Evolutionary conservation across 2,888 invertebrate species (phyloP), one percentile per base, ranked within the genome.

Genomic region (Ennomos quercinarius): DNA sequence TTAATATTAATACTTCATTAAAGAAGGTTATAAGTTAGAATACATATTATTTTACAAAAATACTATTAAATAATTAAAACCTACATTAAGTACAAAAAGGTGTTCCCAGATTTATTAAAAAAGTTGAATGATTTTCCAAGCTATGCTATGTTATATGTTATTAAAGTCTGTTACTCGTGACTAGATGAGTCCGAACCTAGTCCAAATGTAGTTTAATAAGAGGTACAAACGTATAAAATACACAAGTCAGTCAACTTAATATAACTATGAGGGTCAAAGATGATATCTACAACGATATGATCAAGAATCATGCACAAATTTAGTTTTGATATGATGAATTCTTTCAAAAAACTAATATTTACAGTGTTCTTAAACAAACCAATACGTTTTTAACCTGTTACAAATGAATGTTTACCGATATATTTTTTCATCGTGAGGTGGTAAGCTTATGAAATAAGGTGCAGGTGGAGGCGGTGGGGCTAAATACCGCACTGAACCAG

Each of bases 361-460:
- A 82, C 82, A 81, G 51, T 39, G 57, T 65, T 53, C 57, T 69
- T 34, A 69, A 56, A 58, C 51, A 47, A 55, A 44, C 59, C 43
- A 47, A 27, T 49, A 27, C 41, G 10, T 39, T 17, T 27, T 47
- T n/a, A n/a, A 51, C 34, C 10, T 36, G 10, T 39, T 42, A 35
- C 36, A 59, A 39, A 37, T 46, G 44, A 47, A 54, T 43, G 12
- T 58, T 48, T 94, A 94, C 87, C 94, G 94, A 86, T 95, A 94
- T 71, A 94, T 94, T 87, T 95, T 95, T 74, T 95, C 95, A 60
- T 95, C 95, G 64, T 93, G 93, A 43, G 94, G 93, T 56, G 94
- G 94, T 84, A 94, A 86, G 63, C 94, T 93, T 71, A 95, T 94
- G 71, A 95, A 95, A 75, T 95, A 95, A 1, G 95, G 94, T 80